A percentile compares a stretch with the other conserved stretches of the same genome.
phyloP scores from a whole-genome alignment of 2,113 vertebrate genomes.

The Neoarius graeffei region DNA sequence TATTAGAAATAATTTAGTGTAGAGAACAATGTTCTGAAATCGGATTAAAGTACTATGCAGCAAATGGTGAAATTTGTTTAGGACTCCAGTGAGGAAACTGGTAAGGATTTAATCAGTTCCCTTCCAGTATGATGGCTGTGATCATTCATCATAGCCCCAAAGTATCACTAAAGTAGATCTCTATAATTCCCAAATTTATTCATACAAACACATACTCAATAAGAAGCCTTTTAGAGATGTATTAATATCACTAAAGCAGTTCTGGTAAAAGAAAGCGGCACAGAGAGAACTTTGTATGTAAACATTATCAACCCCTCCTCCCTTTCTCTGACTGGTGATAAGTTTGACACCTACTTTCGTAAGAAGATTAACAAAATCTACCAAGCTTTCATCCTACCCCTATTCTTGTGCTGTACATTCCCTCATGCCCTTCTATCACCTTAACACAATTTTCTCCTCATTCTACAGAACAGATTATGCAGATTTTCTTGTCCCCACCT shows the following conservation, averaged over 20 bases:
- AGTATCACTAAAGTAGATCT: conserved; percentile 3
- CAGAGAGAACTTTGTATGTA: not conserved
- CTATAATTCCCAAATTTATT: not conserved
- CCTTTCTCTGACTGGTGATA: not conserved
- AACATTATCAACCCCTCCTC: not conserved
- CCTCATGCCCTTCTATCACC: not conserved
- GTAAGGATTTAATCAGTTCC: not conserved
- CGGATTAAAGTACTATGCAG: not conserved
- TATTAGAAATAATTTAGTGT: not conserved
- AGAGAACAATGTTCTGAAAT: not conserved
- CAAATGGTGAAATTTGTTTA: not conserved
- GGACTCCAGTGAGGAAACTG: not conserved
- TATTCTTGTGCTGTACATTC: not conserved
- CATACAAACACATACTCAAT: conserved; percentile 1
- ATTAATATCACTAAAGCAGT: not conserved
- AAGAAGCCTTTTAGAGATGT: not conserved
- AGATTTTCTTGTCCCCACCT: not conserved
- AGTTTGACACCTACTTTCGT: not conserved
- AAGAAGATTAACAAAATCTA: not conserved
- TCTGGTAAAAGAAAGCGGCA: not conserved
- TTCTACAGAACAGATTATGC: not conserved
- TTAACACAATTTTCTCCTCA: not conserved
- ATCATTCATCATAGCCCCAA: not conserved
- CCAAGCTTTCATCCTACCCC: not conserved
- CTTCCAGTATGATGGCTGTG: not conserved